Base-by-base conservation (phyloP, 2,888 invertebrate genomes). In the Baccha elongata region DNA sequence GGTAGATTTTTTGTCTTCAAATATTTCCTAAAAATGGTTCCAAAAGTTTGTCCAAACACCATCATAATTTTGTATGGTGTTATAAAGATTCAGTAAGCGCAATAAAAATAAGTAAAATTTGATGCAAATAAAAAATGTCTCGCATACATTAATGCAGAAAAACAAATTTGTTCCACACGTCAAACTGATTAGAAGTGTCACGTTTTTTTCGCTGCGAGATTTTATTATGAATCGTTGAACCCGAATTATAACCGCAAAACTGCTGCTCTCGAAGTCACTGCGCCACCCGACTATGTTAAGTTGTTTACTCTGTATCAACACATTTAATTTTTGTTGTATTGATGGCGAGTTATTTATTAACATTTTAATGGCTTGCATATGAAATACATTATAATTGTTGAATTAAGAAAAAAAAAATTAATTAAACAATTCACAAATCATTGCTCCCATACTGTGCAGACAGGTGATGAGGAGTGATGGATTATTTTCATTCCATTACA, bases 161-260 rank as follows among this genome's bases (percentile, higher is more conserved):
- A 53, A 53, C 7, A 53, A 35, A 53, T 35, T 19, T 53, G 7
- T 3, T 42, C 7, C 23, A 8, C 53, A 60, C 73, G 44, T 53
- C 79, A 48, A 73, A 60, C 68, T 69, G 75, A 80, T 75, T 74
- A 80, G 80, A 58, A 74, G 21, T 44, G 55, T 80, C 74, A 80
- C 75, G 74, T 80, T 80, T 79, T 44, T 42, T n/a, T 35, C n/a
- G 50, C 55, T 58, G 42, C 42, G 37, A 58, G 80, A 75, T 40
- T 50, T 13, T 15, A 55, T 40, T 58, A 60, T 29, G 50, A 75
- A 69, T 44, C 80, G 50, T 80, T 80, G 74, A 80, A 74, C 80
- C 64, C 55, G 15, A 64, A 55, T 50, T 50, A 29, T 44, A 42
- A 35, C 8, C 64, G 52, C 53, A n/a, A n/a, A n/a, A n/a, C 64